Conservation (phyloP, 2,113 vertebrate genomes). For the Pogonocichla stellata region DNA sequence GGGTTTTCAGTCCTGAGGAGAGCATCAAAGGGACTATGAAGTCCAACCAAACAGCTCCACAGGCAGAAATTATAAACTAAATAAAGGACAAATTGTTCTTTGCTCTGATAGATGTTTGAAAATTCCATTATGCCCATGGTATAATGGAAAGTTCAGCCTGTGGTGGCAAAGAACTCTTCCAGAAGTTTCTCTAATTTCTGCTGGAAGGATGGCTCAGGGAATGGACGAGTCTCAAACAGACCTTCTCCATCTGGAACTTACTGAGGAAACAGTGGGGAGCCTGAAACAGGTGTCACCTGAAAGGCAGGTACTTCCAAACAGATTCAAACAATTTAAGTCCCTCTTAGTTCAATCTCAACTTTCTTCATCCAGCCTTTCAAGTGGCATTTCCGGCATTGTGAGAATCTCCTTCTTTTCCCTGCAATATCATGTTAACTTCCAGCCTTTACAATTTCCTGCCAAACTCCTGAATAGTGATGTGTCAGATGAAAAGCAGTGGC, state of each 20-base stretch:
- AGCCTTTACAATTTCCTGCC: neutral
- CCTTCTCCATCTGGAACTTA: neutral
- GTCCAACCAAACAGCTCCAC: neutral
- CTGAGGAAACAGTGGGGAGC: neutral
- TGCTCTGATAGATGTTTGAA: neutral
- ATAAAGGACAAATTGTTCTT: neutral
- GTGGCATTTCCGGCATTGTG: neutral
- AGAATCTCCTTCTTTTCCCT: neutral
- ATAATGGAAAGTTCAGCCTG: neutral
- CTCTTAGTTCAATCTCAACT: neutral
- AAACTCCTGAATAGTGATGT: neutral
- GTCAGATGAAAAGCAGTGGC: neutral
- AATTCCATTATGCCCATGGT: neutral
- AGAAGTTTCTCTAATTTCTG: neutral
- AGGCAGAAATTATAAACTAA: neutral
- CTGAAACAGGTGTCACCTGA: neutral
- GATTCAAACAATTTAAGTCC: neutral
- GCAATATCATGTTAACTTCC: neutral
- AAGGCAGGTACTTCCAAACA: neutral
- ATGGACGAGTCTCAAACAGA: neutral
- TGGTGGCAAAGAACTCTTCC: neutral
- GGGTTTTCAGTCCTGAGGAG: neutral
- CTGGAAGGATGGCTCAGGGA: neutral
- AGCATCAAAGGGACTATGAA: neutral
- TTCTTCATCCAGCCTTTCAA: neutral